Evolutionary conservation across 2,888 invertebrate species (phyloP), one percentile per base, ranked within the genome.

Genomic region (Stenurella melanura): DNA sequence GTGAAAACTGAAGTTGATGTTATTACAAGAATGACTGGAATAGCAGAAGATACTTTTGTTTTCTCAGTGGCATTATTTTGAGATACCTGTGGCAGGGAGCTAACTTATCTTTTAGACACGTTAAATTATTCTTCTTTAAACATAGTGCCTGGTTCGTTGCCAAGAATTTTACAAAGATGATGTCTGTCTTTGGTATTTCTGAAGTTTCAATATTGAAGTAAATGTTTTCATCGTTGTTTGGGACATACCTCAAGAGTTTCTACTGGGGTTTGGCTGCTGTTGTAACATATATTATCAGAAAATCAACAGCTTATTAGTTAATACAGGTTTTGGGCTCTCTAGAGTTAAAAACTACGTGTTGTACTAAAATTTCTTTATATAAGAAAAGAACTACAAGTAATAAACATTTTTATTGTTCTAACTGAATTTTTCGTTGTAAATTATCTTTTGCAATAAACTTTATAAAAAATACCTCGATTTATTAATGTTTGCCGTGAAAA

Each of bases 361-460:
- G 75, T 75, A 67, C 75, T 75, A 76, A 78, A 78, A 74, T 78
- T 80, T 76, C 78, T 77, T 78, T 69, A 69, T 76, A 78, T 73
- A 75, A 73, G 76, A 74, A 74, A 78, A 77, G 56, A 58, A 77
- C 61, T 75, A 76, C 75, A 74, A 76, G 70, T 68, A 73, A 74
- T 70, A 75, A 73, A 73, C 78, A 78, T 78, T 78, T 75, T 75
- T 75, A 77, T 82, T 82, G 82, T 83, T 82, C 79, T 80, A 83
- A 81, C 67, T 75, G 74, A 78, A 73, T 82, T 83, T 81, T 81
- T 76, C 79, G 81, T 83, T 84, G 84, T 84, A 82, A 82, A 84
- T 82, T 78, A 78, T 82, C 82, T 84, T 84, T 85, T 85, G 83
- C 85, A 85, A 85, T 85, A 85, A 85, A 85, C 81, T 84, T 81